A percentile compares a stretch with the other conserved stretches of the same genome.
Conservation (phyloP, 2,113 vertebrate species). For the Callorhinus ursinus region DNA sequence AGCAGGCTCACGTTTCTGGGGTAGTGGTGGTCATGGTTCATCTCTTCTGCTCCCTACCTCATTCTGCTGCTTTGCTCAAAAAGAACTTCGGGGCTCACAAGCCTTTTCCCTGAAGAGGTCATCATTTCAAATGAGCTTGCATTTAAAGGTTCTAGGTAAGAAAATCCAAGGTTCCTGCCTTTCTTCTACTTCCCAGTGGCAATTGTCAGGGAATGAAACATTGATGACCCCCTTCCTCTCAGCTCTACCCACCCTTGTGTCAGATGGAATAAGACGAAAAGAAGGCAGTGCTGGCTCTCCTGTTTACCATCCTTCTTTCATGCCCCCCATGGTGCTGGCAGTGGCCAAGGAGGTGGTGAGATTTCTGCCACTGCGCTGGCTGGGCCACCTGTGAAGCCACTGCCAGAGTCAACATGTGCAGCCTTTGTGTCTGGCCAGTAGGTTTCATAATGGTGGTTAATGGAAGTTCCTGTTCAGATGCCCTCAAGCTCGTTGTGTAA, state of each 20-base stretch:
- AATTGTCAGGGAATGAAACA: background rate
- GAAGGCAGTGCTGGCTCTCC: background rate
- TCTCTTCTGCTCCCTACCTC: background rate
- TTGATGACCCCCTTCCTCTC: too few species aligned
- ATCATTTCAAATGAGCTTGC: background rate
- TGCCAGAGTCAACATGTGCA: constrained; percentile 32
- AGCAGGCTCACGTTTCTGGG: background rate
- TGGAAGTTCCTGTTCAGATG: constrained; percentile 28
- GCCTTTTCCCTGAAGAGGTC: background rate
- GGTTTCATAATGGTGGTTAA: background rate
- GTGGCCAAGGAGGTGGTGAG: background rate
- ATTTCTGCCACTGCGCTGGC: background rate
- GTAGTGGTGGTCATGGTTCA: background rate
- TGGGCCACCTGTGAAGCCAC: background rate
- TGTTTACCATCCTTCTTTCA: background rate
- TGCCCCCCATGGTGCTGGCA: background rate
- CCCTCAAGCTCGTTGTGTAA: background rate
- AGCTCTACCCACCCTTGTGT: background rate
- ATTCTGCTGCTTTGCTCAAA: constrained; percentile 15
- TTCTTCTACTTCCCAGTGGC: background rate
- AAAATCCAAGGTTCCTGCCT: background rate
- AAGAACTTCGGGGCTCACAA: background rate
- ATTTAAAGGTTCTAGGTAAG: background rate
- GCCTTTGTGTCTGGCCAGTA: constrained; percentile 35
- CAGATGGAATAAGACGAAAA: background rate